These are phyloP conservation scores for Semicossyphus pulcher DNA, from an alignment of 2,113 vertebrate species.

Conservation along the genomic window DNA sequence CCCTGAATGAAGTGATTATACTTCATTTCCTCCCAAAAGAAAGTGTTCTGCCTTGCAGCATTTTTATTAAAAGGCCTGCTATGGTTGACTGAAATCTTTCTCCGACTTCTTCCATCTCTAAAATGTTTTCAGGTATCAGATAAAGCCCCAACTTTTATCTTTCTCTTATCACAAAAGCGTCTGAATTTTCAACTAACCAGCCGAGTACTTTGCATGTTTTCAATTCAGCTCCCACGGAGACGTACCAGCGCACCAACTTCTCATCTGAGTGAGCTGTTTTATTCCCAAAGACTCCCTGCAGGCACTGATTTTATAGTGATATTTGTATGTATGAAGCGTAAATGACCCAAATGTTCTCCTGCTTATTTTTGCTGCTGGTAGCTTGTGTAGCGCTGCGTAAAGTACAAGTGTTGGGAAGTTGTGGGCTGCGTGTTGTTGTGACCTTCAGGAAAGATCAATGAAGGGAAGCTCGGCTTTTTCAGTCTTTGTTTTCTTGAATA, in stretches of 20 bases:
- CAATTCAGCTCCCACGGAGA: background rate
- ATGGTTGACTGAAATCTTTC: conserved; percentile 15
- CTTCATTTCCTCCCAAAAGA: conserved; percentile 11
- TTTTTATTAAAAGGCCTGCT: conserved; percentile 23
- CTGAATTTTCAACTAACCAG: background rate
- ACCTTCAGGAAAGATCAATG: conserved; percentile 40
- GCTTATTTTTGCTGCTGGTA: conserved; percentile 24
- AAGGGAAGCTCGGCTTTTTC: background rate
- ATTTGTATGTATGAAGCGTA: conserved; percentile 14
- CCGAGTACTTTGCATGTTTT: conserved; percentile 1
- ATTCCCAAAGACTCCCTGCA: conserved; percentile 3
- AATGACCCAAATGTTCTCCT: conserved; percentile 22
- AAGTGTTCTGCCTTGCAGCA: conserved; percentile 16
- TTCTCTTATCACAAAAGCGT: conserved; percentile 19
- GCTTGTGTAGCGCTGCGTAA: background rate
- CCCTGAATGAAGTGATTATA: conserved; percentile 16
- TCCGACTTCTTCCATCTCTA: background rate
- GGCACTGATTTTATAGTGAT: conserved; percentile 10
- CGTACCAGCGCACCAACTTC: background rate
- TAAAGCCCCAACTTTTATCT: background rate
- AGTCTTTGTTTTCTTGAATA: conserved; percentile 18
- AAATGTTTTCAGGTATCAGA: conserved; percentile 25
- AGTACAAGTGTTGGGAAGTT: conserved; percentile 1
- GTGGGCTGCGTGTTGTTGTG: conserved; percentile 15
- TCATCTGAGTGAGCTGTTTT: background rate